Evolutionary conservation across 1,140 invertebrate species (phyloP), one percentile per base, ranked within the genome.

Genomic region (Heliconius nattereri): DNA sequence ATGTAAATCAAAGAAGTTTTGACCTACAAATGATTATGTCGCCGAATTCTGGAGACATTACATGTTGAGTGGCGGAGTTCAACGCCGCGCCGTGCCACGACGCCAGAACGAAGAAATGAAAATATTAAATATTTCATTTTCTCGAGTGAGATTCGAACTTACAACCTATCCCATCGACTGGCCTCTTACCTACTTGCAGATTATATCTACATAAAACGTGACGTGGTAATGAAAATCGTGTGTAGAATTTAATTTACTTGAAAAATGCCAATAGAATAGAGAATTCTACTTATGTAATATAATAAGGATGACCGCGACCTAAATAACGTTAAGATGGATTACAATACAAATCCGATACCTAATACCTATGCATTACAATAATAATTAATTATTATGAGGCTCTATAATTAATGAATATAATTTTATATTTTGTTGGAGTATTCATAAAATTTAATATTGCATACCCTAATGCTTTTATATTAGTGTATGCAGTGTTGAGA

Each of bases 311-410:
- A 73, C 77, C 77, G 29, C 72, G 77, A 78, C 77, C 72, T 57
- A 72, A 78, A 78, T 78, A 78, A 26, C n/a, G 54, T 45, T 13
- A 66, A 66, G 60, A 73, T 57, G 54, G 71, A 73, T 78, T 78
- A 45, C 26, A 78, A 78, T 78, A 73, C 72, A 74, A 57, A 74
- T 35, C 72, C 54, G 77, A 74, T 78, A 78, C 73, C 26, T 37
- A 74, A 78, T 78, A 74, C 54, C 54, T 78, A 74, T 78, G 40
- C 37, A 70, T 78, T 78, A 78, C 72, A 60, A 40, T 78, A 78
- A 74, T 20, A 66, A 66, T 26, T 74, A 57, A 32, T 72, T 60
- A 60, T 60, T 60, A 23, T 60, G 13, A 29, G 19, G 60, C 23
- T 13, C 60, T 29, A 66, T 26, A 66, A n/a, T n/a, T n/a, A n/a